These are phyloP conservation scores for Lydus trimaculatus DNA, from an alignment of 2,888 invertebrate genomes.

Conservation along the genomic window DNA sequence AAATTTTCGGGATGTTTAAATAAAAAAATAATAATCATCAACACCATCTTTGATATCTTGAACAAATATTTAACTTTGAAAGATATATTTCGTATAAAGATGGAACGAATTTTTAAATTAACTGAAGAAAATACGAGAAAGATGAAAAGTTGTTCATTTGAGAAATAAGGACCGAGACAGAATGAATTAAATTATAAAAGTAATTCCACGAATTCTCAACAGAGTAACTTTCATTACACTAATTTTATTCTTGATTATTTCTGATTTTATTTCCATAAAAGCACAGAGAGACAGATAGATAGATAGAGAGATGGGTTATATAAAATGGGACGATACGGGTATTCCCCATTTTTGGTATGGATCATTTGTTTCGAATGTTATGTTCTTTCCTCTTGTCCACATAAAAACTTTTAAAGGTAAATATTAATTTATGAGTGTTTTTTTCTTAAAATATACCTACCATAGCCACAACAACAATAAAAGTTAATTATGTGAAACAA, in stretches of 20 bases:
- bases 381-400: background rate
- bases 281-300: background rate
- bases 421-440: background rate
- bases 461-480: background rate
- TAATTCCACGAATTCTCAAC: background rate
- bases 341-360: background rate
- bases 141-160: background rate
- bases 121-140: background rate
- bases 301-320: background rate
- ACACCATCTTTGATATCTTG: background rate
- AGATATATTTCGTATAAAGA: background rate
- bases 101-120: background rate
- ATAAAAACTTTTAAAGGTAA: background rate
- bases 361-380: background rate
- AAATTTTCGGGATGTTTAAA: background rate
- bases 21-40: background rate
- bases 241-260: background rate
- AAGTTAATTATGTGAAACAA: background rate
- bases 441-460: background rate
- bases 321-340: background rate
- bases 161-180: background rate
- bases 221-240: background rate
- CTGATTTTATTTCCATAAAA: background rate
- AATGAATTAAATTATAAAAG: background rate
- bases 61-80: background rate